phyloP scores from a whole-genome alignment of 2,797 vertebrate genomes.

The Rallus crepitans region DNA sequence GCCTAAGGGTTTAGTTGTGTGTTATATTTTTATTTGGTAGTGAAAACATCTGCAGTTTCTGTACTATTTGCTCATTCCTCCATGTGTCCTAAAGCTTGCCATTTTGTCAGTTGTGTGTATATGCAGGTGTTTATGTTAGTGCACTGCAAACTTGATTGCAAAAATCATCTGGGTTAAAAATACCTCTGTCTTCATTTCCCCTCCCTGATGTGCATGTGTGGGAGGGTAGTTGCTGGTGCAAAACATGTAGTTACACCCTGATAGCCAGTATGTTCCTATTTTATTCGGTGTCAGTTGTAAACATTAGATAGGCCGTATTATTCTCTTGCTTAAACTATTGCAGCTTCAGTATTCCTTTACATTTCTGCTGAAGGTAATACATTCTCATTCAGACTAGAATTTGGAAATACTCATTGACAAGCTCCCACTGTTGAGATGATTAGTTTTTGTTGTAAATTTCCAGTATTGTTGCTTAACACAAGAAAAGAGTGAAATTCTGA shows the following conservation, averaged over 20 bases:
- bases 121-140: neutral
- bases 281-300: slow-evolving; percentile 13
- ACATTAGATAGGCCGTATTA: neutral
- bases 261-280: neutral
- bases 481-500: neutral
- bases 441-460: neutral
- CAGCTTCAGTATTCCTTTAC: neutral
- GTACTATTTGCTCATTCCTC: neutral
- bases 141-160: neutral
- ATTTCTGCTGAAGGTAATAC: neutral
- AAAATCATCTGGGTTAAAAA: slow-evolving; percentile 23
- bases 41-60: slow-evolving; percentile 8
- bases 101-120: neutral
- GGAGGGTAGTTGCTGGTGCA: neutral
- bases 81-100: neutral
- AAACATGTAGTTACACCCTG: neutral
- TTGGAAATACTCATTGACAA: neutral
- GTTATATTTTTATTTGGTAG: neutral
- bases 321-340: neutral
- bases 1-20: neutral
- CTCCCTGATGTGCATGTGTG: neutral
- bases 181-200: neutral
- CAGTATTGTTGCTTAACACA: neutral
- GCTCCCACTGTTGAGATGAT: neutral
- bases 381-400: neutral